phyloP scores from a whole-genome alignment of 53 echinoderm and acorn worm genomes.

The Paracentrotus lividus region DNA sequence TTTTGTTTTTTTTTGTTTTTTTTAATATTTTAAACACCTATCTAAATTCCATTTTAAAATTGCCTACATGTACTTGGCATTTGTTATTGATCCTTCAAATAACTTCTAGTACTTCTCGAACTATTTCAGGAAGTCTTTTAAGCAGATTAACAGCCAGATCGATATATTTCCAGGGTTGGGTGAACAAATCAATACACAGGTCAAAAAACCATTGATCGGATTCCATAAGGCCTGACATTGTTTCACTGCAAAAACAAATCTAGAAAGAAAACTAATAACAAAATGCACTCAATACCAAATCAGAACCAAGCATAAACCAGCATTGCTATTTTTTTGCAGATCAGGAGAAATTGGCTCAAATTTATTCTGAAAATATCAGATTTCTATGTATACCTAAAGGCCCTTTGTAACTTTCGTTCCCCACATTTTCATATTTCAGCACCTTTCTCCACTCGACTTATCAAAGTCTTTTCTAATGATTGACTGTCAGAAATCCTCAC shows the following conservation, averaged over 20 bases:
- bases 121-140: too few relatives aligned
- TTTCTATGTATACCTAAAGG: neutral
- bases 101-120: too few relatives aligned
- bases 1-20: too few relatives aligned
- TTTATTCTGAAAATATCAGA: neutral
- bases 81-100: too few relatives aligned
- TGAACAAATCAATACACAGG: too few relatives aligned
- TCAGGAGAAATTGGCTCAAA: too few relatives aligned
- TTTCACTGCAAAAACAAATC: neutral
- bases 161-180: neutral
- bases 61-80: too few relatives aligned
- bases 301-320: neutral
- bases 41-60: too few relatives aligned
- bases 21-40: too few relatives aligned
- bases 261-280: neutral
- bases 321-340: too few relatives aligned
- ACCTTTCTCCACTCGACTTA: neutral
- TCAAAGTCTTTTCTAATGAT: neutral
- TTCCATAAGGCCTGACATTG: neutral
- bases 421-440: neutral
- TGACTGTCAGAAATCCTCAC: neutral
- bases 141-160: neutral
- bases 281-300: neutral
- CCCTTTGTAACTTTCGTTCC: neutral
- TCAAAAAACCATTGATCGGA: neutral